These are phyloP conservation scores for Zeus faber DNA, from an alignment of 2,113 vertebrate genomes.

Conservation along the genomic window DNA sequence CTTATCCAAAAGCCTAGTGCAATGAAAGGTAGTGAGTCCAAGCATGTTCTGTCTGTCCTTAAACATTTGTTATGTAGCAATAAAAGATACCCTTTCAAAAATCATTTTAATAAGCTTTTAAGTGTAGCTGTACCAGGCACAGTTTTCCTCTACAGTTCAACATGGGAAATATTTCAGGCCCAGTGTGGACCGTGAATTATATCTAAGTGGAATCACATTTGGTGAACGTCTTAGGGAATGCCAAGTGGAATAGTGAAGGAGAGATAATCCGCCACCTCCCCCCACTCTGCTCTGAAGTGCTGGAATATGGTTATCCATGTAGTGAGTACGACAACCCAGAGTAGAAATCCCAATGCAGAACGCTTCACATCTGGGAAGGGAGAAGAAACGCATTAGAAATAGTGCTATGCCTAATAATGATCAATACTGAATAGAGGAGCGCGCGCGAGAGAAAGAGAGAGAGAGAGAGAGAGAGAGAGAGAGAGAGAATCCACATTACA, in stretches of 20 bases:
- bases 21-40: no score
- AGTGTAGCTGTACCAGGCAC: constrained; percentile 6
- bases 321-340: constrained; percentile 85
- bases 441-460: no score
- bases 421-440: no score
- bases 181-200: constrained; percentile 23
- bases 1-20: no score
- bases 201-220: constrained; percentile 6
- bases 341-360: constrained; percentile 81
- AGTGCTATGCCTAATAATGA: no score
- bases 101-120: no score
- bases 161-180: constrained; percentile 26
- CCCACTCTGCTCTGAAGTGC: constrained; percentile 84
- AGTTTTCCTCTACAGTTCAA: constrained; percentile 19
- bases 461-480: no score
- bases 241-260: constrained; percentile 90
- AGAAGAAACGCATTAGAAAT: background rate
- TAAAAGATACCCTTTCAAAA: no score
- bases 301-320: constrained; percentile 90
- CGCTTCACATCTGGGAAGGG: constrained; percentile 82
- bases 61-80: no score
- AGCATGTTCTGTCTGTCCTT: no score
- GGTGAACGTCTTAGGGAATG: constrained; percentile 51
- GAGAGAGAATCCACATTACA: no score
- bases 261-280: constrained; percentile 84